A percentile compares a stretch with the other conserved stretches of the same genome.
Evolutionary conservation across 2,888 invertebrate genomes (phyloP).

Genomic region (Polyommatus iphigenia): DNA sequence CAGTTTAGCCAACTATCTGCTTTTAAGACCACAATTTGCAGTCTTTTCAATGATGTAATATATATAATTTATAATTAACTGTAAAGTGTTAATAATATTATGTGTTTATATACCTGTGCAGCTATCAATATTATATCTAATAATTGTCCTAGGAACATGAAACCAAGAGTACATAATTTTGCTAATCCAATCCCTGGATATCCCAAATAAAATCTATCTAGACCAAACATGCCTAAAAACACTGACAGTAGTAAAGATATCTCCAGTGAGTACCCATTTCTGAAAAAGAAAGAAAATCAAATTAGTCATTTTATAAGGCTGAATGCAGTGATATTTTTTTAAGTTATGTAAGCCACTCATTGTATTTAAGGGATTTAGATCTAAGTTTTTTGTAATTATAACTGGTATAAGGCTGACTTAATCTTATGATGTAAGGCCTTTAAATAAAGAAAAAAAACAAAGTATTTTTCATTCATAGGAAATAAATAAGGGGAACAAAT

Average conservation of each 20-base stretch:
- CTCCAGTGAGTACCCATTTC: constrained; percentile 96
- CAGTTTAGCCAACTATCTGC: no score
- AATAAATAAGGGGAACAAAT: no score
- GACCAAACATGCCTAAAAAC: constrained; percentile 98
- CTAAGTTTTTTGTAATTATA: no score
- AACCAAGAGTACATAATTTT: constrained; percentile 97
- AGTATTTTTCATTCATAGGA: no score
- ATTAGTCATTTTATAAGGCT: not conserved
- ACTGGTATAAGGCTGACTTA: no score
- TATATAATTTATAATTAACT: not conserved
- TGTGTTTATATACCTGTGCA: constrained; percentile 81
- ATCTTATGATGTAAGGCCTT: no score
- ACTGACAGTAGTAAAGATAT: constrained; percentile 95
- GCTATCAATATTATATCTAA: constrained; percentile 97
- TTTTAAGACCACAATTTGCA: no score
- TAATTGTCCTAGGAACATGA: constrained; percentile 97
- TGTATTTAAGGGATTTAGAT: no score
- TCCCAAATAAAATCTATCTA: constrained; percentile 98
- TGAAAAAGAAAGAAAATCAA: constrained; percentile 58
- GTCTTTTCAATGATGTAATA: not conserved
- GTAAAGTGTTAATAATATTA: not conserved
- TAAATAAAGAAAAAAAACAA: no score
- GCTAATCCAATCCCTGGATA: constrained; percentile 97
- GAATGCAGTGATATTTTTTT: no score
- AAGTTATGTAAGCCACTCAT: no score